Conservation (phyloP, 2,113 vertebrate genomes). For the Hyaena hyaena region DNA sequence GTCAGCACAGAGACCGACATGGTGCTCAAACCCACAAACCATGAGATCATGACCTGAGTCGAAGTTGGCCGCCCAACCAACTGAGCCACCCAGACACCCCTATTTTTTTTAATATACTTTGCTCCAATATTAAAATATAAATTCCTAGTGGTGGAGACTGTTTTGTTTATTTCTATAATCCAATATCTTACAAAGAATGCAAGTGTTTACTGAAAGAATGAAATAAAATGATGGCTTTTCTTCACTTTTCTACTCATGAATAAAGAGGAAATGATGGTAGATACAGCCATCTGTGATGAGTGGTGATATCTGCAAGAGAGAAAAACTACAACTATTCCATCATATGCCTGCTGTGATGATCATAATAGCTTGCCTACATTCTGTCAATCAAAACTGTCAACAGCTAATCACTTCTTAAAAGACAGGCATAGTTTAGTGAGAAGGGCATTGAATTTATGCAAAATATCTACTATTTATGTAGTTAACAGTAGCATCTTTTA, state of each 20-base stretch:
- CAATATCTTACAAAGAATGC: not conserved
- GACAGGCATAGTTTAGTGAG: not conserved
- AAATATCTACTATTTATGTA: not conserved
- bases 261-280: not conserved
- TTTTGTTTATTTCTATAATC: not conserved
- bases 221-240: not conserved
- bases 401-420: not conserved
- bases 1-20: no score
- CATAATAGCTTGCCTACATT: not conserved
- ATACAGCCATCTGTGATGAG: not conserved
- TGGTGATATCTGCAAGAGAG: not conserved
- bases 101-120: not conserved
- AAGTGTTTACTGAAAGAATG: slow-evolving; percentile 7
- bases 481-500: not conserved
- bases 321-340: not conserved
- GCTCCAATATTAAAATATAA: not conserved
- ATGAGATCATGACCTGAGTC: no score
- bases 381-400: not conserved
- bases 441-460: not conserved
- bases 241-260: not conserved
- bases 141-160: not conserved
- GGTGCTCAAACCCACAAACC: no score
- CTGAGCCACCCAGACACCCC: no score
- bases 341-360: not conserved
- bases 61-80: no score